phyloP scores from a whole-genome alignment of 2,797 vertebrate species.

The Mus caroli region DNA sequence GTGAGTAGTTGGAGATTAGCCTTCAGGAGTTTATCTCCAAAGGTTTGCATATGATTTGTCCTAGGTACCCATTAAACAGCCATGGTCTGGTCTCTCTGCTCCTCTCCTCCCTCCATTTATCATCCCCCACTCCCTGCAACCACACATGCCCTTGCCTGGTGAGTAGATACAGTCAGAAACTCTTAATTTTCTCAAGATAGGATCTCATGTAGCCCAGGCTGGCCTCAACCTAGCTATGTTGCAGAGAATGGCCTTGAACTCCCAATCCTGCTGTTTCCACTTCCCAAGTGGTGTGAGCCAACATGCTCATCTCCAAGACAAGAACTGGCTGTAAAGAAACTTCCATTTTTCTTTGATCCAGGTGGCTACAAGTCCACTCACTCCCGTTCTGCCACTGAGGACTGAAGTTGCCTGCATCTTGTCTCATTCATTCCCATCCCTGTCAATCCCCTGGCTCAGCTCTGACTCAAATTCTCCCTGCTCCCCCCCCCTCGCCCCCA shows the following conservation, averaged over 20 bases:
- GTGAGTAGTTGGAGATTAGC: neutral
- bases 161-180: neutral
- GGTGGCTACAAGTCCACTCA: neutral
- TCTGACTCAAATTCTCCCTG: neutral
- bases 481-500: no score
- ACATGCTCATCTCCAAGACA: neutral
- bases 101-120: neutral
- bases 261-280: no score
- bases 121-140: no score
- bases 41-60: neutral
- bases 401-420: neutral
- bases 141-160: neutral
- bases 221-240: neutral
- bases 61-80: neutral
- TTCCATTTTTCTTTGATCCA: neutral
- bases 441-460: rapidly evolving
- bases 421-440: neutral
- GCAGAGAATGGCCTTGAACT: neutral
- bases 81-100: neutral
- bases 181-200: neutral
- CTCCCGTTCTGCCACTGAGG: neutral
- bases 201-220: neutral
- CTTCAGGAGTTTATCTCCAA: neutral
- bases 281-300: neutral
- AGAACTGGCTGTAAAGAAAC: neutral